Percentiles rank a stretch among this genome's conserved stretches.
These are phyloP conservation scores for Rhegmatorhina hoffmannsi DNA, from an alignment of 2,113 vertebrate species.

Conservation along the genomic window DNA sequence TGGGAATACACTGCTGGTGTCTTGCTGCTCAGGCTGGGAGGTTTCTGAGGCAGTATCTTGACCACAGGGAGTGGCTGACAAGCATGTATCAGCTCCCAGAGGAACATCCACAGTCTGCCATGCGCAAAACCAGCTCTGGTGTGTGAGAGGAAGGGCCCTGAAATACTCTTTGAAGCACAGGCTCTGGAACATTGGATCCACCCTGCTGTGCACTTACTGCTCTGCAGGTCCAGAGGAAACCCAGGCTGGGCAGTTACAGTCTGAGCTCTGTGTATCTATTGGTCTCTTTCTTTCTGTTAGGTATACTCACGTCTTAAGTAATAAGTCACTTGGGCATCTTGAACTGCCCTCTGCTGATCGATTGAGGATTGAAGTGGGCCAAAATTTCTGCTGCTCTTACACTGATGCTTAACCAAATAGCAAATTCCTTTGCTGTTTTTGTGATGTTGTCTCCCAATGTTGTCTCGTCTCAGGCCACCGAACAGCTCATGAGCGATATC, in stretches of 20 bases:
- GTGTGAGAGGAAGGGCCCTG: neutral
- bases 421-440: neutral
- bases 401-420: neutral
- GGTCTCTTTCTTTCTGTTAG: neutral
- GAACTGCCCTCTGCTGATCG: neutral
- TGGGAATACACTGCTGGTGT: neutral
- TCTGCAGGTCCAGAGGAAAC: neutral
- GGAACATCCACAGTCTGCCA: neutral
- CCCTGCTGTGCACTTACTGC: neutral
- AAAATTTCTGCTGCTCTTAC: neutral
- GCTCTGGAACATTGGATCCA: neutral
- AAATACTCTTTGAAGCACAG: neutral
- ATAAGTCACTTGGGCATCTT: neutral
- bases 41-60: neutral
- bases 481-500: slow-evolving; percentile 92
- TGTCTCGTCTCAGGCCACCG: slow-evolving; percentile 82
- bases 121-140: neutral
- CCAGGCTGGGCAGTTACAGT: neutral
- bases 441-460: neutral
- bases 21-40: neutral
- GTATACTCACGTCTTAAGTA: neutral
- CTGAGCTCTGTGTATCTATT: neutral
- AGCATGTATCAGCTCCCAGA: neutral
- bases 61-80: neutral
- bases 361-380: neutral